Evolutionary conservation across 2,888 invertebrate species (phyloP).

Genomic region (Synanthedon andrenaeformis): DNA sequence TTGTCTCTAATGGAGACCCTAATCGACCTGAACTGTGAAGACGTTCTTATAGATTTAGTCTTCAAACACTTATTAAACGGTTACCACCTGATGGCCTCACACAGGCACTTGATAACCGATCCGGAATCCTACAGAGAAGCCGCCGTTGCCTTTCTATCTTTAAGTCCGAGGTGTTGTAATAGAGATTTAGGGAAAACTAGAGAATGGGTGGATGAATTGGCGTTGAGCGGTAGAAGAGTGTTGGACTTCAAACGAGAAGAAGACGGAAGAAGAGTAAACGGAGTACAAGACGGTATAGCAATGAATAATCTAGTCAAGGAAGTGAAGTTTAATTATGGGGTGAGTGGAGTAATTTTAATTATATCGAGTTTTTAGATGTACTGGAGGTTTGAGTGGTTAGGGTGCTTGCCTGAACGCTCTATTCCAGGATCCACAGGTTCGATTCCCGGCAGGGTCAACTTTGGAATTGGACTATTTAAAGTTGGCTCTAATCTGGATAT

Average conservation of each 20-base stretch:
- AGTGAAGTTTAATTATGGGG: constrained; percentile 55
- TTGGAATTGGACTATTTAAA: too few species aligned
- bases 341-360: constrained; percentile 18
- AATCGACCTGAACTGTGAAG: constrained; percentile 93
- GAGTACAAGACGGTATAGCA: constrained; percentile 47
- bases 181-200: constrained; percentile 43
- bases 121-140: constrained; percentile 52
- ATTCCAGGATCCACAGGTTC: too few species aligned
- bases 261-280: constrained; percentile 36
- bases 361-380: too few species aligned
- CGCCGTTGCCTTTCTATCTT: constrained; percentile 41
- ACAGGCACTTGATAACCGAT: constrained; percentile 37
- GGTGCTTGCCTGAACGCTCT: too few species aligned
- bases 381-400: too few species aligned
- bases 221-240: constrained; percentile 37
- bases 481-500: too few species aligned
- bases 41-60: constrained; percentile 92
- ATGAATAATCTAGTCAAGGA: constrained; percentile 55
- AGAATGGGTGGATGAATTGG: constrained; percentile 50
- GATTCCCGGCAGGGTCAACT: too few species aligned
- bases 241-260: constrained; percentile 38
- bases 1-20: constrained; percentile 91
- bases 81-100: constrained; percentile 38
- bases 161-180: constrained; percentile 74
- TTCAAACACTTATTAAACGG: constrained; percentile 79